Evolutionary conservation across 2,888 invertebrate genomes (phyloP).

Genomic region (Isoperla grammatica): DNA sequence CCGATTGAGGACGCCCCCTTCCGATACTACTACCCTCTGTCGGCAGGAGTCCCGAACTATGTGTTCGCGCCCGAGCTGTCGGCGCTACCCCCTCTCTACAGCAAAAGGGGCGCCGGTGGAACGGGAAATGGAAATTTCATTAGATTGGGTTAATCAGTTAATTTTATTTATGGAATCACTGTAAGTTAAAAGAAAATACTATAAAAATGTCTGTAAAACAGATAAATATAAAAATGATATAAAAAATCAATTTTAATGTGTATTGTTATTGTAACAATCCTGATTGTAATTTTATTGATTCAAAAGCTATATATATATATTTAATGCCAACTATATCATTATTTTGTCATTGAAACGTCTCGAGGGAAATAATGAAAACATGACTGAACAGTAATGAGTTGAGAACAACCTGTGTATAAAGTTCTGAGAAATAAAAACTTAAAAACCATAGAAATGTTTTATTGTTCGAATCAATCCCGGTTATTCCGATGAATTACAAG

Average conservation of each 20-base stretch:
- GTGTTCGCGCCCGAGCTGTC: conserved; percentile 24
- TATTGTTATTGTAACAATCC: too few species aligned
- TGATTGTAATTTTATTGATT: too few species aligned
- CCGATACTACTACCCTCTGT: conserved; percentile 18
- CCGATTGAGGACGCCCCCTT: neutral
- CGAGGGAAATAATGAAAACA: too few species aligned
- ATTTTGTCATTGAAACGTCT: too few species aligned
- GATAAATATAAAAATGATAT: neutral
- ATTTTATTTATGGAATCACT: neutral
- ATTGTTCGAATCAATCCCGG: too few species aligned
- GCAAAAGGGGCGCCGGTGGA: neutral
- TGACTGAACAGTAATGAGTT: too few species aligned
- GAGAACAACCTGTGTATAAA: too few species aligned
- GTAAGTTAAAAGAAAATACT: neutral
- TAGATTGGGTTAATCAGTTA: conserved; percentile 20
- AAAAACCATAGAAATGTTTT: too few species aligned
- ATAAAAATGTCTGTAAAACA: neutral
- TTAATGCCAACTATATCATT: too few species aligned
- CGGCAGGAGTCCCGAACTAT: conserved; percentile 20
- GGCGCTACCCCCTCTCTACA: conserved; percentile 11
- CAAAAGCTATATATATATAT: too few species aligned
- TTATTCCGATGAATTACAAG: too few species aligned
- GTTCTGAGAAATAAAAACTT: too few species aligned
- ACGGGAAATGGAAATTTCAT: conserved; percentile 22
- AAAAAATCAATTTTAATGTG: neutral